phyloP scores from a whole-genome alignment of 1,140 invertebrate species.

The Stratiolaelaps scimitus region DNA sequence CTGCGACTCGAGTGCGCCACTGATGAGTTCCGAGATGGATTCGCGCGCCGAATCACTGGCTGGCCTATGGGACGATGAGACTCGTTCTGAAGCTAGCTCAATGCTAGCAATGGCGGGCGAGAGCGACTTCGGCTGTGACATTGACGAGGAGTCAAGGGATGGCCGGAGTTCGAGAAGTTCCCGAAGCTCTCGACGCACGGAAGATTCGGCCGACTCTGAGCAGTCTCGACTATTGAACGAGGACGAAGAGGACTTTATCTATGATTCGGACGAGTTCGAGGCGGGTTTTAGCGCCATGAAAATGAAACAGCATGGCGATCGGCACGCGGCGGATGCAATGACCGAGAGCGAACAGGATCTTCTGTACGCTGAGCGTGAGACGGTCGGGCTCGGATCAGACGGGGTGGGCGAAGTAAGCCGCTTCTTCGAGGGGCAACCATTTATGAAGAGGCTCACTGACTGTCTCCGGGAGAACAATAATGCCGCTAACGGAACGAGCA shows the following conservation, averaged over 20 bases:
- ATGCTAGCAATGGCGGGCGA: constrained; percentile 18
- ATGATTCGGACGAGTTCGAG: constrained; percentile 24
- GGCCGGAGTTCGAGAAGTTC: constrained; percentile 21
- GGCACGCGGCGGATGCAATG: background rate
- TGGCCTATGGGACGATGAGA: constrained; percentile 14
- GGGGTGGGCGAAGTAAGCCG: background rate
- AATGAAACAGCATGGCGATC: background rate
- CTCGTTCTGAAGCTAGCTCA: constrained; percentile 15
- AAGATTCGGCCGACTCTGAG: constrained; percentile 20
- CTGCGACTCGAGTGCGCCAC: constrained; percentile 18
- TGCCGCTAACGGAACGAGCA: too few relatives aligned
- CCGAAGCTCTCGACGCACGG: constrained; percentile 10
- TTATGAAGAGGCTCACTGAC: constrained; percentile 13
- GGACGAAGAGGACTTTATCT: constrained; percentile 17
- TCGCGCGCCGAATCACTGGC: constrained; percentile 12
- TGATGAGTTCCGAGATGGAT: constrained; percentile 22
- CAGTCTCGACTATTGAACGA: constrained; percentile 1
- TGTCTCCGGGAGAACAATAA: too few relatives aligned
- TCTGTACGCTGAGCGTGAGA: background rate
- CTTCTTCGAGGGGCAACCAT: constrained; percentile 17
- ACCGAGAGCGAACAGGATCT: constrained; percentile 27
- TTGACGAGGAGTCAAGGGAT: constrained; percentile 10
- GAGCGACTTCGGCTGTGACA: background rate
- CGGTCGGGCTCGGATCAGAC: too few relatives aligned
- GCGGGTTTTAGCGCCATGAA: constrained; percentile 1